A percentile compares a stretch with the other conserved stretches of the same genome.
phyloP scores from a whole-genome alignment of 2,113 vertebrate species.

The Austrofundulus limnaeus region DNA sequence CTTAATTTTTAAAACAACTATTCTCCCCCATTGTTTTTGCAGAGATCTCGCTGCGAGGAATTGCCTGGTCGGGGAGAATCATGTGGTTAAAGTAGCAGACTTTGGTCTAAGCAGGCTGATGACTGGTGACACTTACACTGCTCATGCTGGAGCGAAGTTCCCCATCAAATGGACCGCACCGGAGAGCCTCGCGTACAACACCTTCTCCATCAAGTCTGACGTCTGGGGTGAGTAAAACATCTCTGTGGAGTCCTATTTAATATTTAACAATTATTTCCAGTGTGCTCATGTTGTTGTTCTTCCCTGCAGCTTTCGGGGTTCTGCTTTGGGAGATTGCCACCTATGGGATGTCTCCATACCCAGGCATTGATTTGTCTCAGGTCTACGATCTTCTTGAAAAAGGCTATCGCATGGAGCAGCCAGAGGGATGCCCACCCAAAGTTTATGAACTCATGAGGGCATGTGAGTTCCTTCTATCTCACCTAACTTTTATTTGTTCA shows the following conservation, averaged over 20 bases:
- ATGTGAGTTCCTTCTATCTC: constrained; percentile 83
- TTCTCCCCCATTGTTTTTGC: background rate
- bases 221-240: constrained; percentile 88
- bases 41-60: constrained; percentile 97
- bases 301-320: constrained; percentile 90
- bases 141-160: constrained; percentile 98
- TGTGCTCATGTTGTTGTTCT: background rate
- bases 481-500: background rate
- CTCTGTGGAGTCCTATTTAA: background rate
- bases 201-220: constrained; percentile 98
- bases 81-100: constrained; percentile 97
- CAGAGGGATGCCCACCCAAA: constrained; percentile 96
- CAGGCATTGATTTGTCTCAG: constrained; percentile 97
- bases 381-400: constrained; percentile 98
- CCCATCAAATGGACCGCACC: constrained; percentile 99
- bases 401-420: constrained; percentile 98
- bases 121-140: constrained; percentile 99
- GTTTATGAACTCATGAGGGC: constrained; percentile 99
- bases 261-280: background rate
- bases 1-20: background rate
- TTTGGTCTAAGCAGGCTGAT: constrained; percentile 95
- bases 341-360: constrained; percentile 98
- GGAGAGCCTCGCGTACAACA: constrained; percentile 97
- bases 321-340: constrained; percentile 98
- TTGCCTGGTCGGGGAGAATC: constrained; percentile 97